These are phyloP conservation scores for Myotis vivesi DNA, from an alignment of 2,797 vertebrate species.

Conservation along the genomic window DNA sequence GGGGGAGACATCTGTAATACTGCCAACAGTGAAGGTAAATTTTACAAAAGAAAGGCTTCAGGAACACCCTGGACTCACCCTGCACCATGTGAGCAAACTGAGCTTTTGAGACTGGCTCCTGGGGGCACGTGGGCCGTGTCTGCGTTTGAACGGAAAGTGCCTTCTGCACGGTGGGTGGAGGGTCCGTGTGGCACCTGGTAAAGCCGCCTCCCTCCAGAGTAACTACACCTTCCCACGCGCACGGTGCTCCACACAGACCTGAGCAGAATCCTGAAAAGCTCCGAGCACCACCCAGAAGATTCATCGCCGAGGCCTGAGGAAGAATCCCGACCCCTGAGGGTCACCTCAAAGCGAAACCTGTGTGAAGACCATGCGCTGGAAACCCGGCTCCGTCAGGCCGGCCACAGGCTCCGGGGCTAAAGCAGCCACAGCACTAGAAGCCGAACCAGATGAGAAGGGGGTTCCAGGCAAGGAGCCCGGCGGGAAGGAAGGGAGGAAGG, in stretches of 20 bases:
- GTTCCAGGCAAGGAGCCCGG: not conserved
- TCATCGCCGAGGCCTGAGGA: not conserved
- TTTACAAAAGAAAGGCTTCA: too few species aligned
- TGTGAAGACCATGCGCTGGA: not conserved
- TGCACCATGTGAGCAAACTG: not conserved
- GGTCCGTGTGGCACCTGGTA: not conserved
- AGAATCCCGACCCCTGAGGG: not conserved
- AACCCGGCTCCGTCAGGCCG: not conserved
- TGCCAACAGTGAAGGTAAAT: too few species aligned
- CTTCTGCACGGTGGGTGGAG: not conserved
- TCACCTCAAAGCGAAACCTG: not conserved
- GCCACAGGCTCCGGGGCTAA: not conserved
- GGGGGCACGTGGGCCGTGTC: not conserved
- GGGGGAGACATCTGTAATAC: too few species aligned
- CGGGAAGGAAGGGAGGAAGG: not conserved
- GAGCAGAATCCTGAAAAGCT: not conserved
- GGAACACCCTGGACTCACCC: not conserved
- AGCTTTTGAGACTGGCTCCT: not conserved
- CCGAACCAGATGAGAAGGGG: not conserved
- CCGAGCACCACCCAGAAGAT: not conserved
- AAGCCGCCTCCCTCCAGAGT: not conserved
- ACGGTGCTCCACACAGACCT: not conserved
- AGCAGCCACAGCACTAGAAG: not conserved
- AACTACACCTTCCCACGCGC: not conserved
- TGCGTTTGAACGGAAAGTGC: not conserved